Percentiles rank a stretch among this genome's conserved stretches.
Evolutionary conservation across 2,888 invertebrate genomes (phyloP).

Genomic region (Octonoba sinensis): DNA sequence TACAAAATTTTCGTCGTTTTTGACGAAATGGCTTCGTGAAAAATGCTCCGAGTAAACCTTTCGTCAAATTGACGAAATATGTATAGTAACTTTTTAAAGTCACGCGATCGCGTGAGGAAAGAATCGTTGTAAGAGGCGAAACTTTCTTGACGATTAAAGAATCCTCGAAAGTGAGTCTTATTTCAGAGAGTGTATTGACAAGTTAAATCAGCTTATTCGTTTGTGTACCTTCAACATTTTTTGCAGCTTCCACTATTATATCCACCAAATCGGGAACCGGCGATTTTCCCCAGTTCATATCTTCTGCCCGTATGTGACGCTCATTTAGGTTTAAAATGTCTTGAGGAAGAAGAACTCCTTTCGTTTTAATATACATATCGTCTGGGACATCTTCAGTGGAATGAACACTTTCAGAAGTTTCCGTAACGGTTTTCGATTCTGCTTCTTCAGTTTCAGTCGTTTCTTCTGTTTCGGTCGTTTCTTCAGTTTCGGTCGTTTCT

Average conservation of each 20-base stretch:
- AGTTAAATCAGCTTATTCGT: too few species aligned
- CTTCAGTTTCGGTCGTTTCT: too few species aligned
- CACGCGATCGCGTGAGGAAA: too few species aligned
- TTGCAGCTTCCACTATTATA: slow-evolving; percentile 12
- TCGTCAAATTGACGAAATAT: too few species aligned
- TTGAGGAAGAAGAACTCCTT: not conserved
- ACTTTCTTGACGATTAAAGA: too few species aligned
- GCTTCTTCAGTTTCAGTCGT: not conserved
- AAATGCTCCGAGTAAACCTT: too few species aligned
- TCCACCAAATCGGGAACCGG: slow-evolving; percentile 21
- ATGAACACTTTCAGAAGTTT: not conserved
- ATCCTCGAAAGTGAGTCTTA: too few species aligned
- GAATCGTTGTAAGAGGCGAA: too few species aligned
- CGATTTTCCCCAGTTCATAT: slow-evolving; percentile 12
- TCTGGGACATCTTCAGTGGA: not conserved
- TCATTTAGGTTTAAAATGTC: slow-evolving; percentile 15
- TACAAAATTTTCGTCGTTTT: too few species aligned
- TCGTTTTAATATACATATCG: not conserved
- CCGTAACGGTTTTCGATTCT: not conserved
- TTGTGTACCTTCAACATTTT: slow-evolving; percentile 19
- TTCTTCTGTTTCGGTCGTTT: not conserved
- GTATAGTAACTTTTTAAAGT: too few species aligned
- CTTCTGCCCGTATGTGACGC: slow-evolving; percentile 23
- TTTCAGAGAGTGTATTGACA: too few species aligned
- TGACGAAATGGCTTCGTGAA: too few species aligned